Percentiles rank a stretch among this genome's conserved stretches.
These are phyloP conservation scores for Megalops atlanticus DNA, from an alignment of 2,113 vertebrate species.

Conservation along the genomic window DNA sequence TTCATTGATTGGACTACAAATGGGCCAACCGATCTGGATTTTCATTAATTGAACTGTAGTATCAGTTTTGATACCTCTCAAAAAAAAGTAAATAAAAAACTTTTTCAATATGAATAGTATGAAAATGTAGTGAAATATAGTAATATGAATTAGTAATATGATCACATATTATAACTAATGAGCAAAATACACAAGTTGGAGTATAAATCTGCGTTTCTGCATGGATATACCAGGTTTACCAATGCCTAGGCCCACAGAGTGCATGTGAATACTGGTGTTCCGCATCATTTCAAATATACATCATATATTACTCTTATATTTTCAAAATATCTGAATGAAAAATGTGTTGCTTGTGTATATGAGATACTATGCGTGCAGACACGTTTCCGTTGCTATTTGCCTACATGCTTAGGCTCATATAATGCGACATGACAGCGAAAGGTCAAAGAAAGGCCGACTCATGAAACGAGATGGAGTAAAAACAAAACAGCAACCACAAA, in stretches of 20 bases:
- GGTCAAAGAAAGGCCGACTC: slow-evolving; percentile 65
- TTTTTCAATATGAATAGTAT: no score
- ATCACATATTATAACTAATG: background rate
- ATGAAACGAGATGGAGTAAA: slow-evolving; percentile 63
- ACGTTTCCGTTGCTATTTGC: slow-evolving; percentile 63
- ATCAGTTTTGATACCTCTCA: no score
- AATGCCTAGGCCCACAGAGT: background rate
- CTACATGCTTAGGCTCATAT: slow-evolving; percentile 55
- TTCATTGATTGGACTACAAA: background rate
- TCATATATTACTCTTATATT: background rate
- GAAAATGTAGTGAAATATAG: no score
- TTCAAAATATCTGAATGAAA: background rate
- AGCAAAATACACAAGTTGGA: background rate
- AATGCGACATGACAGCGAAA: slow-evolving; percentile 65
- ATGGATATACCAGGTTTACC: background rate
- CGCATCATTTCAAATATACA: background rate
- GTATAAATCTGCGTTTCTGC: background rate
- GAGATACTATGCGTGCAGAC: slow-evolving; percentile 42
- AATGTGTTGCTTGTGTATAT: slow-evolving; percentile 33
- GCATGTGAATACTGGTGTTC: no score
- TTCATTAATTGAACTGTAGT: background rate
- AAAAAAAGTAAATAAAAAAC: no score
- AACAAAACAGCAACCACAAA: no score
- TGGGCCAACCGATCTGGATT: background rate
- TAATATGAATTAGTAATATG: background rate